phyloP scores from a whole-genome alignment of 2,113 vertebrate genomes.

The Plecturocebus donacophilus region DNA sequence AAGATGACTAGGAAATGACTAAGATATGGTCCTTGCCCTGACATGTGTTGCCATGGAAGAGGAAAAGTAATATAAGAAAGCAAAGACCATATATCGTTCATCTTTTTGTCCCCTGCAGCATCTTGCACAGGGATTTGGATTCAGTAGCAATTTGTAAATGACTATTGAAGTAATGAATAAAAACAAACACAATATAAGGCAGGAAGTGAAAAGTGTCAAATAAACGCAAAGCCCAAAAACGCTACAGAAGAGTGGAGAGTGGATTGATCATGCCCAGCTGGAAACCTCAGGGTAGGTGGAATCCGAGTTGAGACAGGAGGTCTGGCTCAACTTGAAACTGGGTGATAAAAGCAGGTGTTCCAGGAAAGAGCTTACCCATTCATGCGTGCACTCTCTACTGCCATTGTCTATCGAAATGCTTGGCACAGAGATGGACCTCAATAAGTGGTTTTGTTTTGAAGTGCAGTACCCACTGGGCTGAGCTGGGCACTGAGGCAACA shows the following conservation, averaged over 20 bases:
- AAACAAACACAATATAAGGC: not conserved
- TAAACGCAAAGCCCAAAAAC: not conserved
- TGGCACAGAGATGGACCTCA: not conserved
- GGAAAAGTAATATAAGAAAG: constrained; percentile 3
- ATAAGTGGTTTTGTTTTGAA: not conserved
- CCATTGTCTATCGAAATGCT: fast-evolving
- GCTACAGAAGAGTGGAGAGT: not conserved
- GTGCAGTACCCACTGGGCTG: not conserved
- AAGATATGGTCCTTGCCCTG: constrained; percentile 14
- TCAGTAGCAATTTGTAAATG: not conserved
- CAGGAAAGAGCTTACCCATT: not conserved
- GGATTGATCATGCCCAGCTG: fast-evolving
- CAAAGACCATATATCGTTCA: not conserved
- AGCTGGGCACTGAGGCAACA: not conserved
- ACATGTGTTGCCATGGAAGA: not conserved
- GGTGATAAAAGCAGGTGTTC: not conserved
- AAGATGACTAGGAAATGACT: constrained; percentile 48
- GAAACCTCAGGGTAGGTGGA: not conserved
- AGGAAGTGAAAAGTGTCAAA: not conserved
- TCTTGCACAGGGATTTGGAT: not conserved
- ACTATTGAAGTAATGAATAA: constrained; percentile 8
- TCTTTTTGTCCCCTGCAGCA: constrained; percentile 25
- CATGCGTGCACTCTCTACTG: not conserved
- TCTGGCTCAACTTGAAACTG: not conserved
- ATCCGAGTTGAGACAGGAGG: not conserved